Percentiles rank a stretch among this genome's conserved stretches.
phyloP scores from a whole-genome alignment of 2,113 vertebrate species.

The Oreotrochilus melanogaster region DNA sequence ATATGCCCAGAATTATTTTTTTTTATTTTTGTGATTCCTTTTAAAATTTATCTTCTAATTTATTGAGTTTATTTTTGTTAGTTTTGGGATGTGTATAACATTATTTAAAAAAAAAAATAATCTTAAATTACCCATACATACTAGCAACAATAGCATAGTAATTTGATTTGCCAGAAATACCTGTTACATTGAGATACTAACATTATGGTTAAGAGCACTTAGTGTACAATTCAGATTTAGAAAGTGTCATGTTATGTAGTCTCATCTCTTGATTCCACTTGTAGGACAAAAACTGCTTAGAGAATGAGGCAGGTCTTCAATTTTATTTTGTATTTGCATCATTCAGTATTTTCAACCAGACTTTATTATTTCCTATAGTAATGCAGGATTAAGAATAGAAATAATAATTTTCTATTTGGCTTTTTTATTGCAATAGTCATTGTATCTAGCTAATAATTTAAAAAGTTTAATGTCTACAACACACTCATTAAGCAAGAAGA shows the following conservation, averaged over 20 bases:
- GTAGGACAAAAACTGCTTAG: background rate
- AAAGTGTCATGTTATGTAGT: background rate
- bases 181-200: background rate
- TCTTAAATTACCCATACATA: background rate
- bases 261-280: background rate
- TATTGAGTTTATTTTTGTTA: background rate
- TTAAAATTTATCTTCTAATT: background rate
- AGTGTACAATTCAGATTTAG: background rate
- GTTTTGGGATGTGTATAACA: background rate
- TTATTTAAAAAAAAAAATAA: background rate
- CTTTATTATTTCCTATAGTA: background rate
- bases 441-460: background rate
- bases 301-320: background rate
- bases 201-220: background rate
- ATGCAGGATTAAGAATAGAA: background rate
- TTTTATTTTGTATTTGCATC: background rate
- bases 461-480: background rate
- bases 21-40: background rate
- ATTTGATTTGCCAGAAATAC: background rate
- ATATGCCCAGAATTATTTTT: background rate
- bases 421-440: background rate
- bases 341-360: background rate
- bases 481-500: background rate
- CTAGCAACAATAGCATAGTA: background rate
- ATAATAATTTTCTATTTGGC: background rate